Conservation (phyloP, 2,888 invertebrate species). For the Magallana nippona region DNA sequence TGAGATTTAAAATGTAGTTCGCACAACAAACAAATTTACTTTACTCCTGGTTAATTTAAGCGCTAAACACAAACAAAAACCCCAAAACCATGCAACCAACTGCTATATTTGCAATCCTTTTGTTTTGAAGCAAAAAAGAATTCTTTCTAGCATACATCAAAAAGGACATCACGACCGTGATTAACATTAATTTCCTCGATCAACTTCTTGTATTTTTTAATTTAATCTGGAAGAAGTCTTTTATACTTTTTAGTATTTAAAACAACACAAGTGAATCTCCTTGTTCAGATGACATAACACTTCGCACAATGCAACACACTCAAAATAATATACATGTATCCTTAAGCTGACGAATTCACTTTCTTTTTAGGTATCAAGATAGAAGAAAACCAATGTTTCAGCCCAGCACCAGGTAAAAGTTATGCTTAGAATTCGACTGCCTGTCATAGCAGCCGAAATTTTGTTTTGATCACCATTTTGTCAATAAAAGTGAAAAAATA, state of each 20-base stretch:
- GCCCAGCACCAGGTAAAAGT: neutral
- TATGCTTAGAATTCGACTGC: neutral
- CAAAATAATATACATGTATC: neutral
- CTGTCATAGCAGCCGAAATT: too few species aligned
- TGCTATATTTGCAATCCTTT: neutral
- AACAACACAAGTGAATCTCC: too few species aligned
- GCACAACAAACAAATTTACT: conserved; percentile 10
- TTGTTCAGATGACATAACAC: too few species aligned
- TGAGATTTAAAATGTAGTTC: neutral
- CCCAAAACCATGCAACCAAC: neutral
- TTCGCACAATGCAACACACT: neutral
- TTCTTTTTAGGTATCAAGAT: neutral
- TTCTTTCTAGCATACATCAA: too few species aligned
- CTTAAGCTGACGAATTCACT: too few species aligned
- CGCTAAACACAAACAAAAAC: neutral
- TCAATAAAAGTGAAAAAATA: too few species aligned
- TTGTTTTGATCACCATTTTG: too few species aligned
- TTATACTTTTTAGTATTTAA: neutral
- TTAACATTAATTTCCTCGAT: too few species aligned
- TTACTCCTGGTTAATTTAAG: neutral
- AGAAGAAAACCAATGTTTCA: conserved; percentile 15
- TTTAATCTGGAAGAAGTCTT: neutral
- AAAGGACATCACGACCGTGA: too few species aligned
- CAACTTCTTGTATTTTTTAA: neutral
- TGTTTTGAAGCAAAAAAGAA: too few species aligned